Conservation (phyloP, 2,888 invertebrate species). For the Cephus runcator region DNA sequence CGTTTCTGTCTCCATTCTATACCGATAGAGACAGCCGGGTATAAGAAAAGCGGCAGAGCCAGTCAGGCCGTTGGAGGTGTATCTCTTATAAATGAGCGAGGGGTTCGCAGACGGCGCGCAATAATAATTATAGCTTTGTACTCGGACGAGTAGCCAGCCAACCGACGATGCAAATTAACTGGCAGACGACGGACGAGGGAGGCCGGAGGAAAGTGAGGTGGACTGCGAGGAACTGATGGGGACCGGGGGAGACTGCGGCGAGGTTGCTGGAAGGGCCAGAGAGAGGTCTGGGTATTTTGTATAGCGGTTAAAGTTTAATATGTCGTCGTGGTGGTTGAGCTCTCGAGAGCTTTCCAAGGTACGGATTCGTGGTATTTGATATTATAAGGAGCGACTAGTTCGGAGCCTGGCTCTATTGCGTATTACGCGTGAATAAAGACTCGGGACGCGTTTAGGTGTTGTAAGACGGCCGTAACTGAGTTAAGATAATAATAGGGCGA, state of each 20-base stretch:
- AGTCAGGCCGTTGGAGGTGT: slow-evolving; percentile 6
- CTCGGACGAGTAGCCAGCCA: slow-evolving; percentile 37
- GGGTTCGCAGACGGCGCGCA: slow-evolving; percentile 59
- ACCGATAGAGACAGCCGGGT: background rate
- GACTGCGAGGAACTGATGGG: background rate
- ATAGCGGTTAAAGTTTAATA: background rate
- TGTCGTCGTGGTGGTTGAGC: background rate
- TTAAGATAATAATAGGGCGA: background rate
- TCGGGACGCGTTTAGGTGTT: background rate
- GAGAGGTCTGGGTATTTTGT: background rate
- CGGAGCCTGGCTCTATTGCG: background rate
- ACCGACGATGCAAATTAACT: slow-evolving; percentile 52
- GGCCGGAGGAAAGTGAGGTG: background rate
- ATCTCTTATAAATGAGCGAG: slow-evolving; percentile 57
- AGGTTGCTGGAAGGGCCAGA: background rate
- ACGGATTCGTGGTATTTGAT: background rate
- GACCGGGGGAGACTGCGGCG: background rate
- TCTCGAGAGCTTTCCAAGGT: background rate
- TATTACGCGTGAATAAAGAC: background rate
- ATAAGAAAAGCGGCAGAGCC: background rate
- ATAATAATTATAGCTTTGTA: slow-evolving; percentile 64
- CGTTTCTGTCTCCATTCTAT: background rate
- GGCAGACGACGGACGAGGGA: slow-evolving; percentile 1
- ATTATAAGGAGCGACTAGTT: background rate
- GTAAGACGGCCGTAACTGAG: background rate